These are phyloP conservation scores for Platichthys stellatus DNA, from an alignment of 2,113 vertebrate genomes.

Conservation along the genomic window DNA sequence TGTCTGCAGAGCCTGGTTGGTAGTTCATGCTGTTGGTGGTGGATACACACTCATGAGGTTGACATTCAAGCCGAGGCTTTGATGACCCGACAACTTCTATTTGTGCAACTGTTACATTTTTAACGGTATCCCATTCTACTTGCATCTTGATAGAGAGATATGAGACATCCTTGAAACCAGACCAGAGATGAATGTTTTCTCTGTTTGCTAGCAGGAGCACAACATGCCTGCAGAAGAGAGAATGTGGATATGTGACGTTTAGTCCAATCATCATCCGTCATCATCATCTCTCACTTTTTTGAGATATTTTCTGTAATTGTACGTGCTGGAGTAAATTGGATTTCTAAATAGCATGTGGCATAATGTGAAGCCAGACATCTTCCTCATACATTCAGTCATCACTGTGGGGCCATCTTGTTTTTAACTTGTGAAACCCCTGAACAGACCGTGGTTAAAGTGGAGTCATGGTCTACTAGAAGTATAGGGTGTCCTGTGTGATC, in stretches of 20 bases:
- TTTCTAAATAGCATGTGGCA: background rate
- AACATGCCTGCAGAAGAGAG: no score
- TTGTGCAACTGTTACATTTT: no score
- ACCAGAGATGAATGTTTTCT: no score
- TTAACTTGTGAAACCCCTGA: background rate
- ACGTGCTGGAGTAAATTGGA: background rate
- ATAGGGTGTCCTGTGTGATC: background rate
- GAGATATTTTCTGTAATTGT: background rate
- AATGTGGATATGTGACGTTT: no score
- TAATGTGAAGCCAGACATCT: background rate
- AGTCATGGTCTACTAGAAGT: constrained; percentile 4
- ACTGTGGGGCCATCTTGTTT: background rate
- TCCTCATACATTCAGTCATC: background rate
- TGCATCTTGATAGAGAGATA: no score
- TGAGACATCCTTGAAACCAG: no score
- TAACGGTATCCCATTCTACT: no score
- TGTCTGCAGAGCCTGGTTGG: constrained; percentile 32
- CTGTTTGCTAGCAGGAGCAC: no score
- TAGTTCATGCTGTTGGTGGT: constrained; percentile 24
- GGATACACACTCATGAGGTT: constrained; percentile 56
- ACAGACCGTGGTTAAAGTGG: constrained; percentile 7
- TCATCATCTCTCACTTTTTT: background rate
- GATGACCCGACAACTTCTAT: background rate
- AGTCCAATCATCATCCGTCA: no score
- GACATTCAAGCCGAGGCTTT: constrained; percentile 20